Evolutionary conservation across 2,888 invertebrate species (phyloP).

Genomic region (Drosophila anomalata): DNA sequence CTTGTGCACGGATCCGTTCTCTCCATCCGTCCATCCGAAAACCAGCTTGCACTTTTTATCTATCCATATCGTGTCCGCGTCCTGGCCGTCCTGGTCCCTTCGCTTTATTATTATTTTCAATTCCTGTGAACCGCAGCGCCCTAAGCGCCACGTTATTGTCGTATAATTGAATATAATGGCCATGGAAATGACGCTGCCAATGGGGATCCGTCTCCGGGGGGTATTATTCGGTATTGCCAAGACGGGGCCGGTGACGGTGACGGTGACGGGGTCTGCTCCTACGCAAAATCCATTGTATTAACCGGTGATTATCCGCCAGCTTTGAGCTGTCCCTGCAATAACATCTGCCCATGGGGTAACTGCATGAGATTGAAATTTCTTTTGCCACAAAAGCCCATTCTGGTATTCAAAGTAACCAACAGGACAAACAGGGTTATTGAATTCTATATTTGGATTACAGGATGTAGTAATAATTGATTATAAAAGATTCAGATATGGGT

Average conservation of each 20-base stretch:
- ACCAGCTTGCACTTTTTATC: conserved; percentile 66
- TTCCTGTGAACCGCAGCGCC: conserved; percentile 68
- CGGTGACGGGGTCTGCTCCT: conserved; percentile 2
- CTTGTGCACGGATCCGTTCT: conserved; percentile 42
- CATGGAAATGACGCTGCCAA: conserved; percentile 65
- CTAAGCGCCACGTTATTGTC: conserved; percentile 77
- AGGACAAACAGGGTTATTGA: not conserved
- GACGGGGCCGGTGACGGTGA: not conserved
- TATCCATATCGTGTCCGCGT: conserved; percentile 4
- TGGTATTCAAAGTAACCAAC: conserved; percentile 3
- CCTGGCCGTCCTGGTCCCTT: not conserved
- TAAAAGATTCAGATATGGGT: too few relatives aligned
- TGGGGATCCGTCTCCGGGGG: conserved; percentile 66
- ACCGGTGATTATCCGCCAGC: conserved; percentile 70
- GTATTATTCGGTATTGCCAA: conserved; percentile 47
- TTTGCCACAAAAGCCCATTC: not conserved
- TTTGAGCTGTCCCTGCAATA: conserved; percentile 67
- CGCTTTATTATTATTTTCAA: conserved; percentile 74
- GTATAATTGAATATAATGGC: conserved; percentile 79
- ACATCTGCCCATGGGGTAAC: conserved; percentile 11
- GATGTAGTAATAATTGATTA: not conserved
- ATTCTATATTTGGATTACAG: not conserved
- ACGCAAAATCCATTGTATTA: conserved; percentile 60
- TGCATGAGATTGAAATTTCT: conserved; percentile 30
- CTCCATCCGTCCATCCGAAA: conserved; percentile 25